Conservation (phyloP, 2,888 invertebrate genomes). For the Mimumesa dahlbomi region DNA sequence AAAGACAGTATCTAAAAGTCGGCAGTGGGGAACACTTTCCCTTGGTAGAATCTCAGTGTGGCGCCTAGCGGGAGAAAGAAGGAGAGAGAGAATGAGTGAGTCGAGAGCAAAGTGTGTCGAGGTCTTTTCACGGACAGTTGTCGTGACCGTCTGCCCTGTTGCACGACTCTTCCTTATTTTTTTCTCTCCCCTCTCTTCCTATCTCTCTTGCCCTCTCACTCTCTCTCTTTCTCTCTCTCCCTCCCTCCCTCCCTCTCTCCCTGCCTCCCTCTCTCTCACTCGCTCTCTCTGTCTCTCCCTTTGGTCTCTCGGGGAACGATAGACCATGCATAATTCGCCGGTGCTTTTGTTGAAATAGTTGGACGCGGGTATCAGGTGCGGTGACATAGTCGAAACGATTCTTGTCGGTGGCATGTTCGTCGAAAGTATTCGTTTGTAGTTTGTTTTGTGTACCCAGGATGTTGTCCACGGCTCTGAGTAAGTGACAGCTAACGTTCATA, state of each 20-base stretch:
- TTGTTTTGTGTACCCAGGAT: constrained; percentile 60
- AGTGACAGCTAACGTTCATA: constrained; percentile 59
- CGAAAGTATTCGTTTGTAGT: constrained; percentile 42
- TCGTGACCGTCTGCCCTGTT: constrained; percentile 65
- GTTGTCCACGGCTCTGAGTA: constrained; percentile 64
- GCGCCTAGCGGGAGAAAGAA: constrained; percentile 63
- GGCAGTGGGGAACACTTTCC: constrained; percentile 77
- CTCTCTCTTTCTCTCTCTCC: constrained; percentile 9
- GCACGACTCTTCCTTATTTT: constrained; percentile 34
- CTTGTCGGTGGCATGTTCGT: constrained; percentile 61
- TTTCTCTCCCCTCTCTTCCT: constrained; percentile 7
- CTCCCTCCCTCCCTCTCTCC: constrained; percentile 8
- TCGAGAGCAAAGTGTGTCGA: constrained; percentile 78
- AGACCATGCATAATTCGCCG: constrained; percentile 55
- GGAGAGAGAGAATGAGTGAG: constrained; percentile 56
- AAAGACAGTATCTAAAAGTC: constrained; percentile 36
- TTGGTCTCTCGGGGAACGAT: constrained; percentile 23
- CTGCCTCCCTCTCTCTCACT: constrained; percentile 1
- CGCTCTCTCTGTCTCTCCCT: constrained; percentile 1
- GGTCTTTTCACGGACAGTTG: constrained; percentile 80
- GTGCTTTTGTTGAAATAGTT: constrained; percentile 51
- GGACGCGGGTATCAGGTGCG: constrained; percentile 37
- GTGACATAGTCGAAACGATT: constrained; percentile 7
- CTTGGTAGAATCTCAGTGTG: constrained; percentile 73
- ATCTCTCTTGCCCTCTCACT: not conserved